Conservation (phyloP, 2,113 vertebrate species). For the Pionites leucogaster region DNA sequence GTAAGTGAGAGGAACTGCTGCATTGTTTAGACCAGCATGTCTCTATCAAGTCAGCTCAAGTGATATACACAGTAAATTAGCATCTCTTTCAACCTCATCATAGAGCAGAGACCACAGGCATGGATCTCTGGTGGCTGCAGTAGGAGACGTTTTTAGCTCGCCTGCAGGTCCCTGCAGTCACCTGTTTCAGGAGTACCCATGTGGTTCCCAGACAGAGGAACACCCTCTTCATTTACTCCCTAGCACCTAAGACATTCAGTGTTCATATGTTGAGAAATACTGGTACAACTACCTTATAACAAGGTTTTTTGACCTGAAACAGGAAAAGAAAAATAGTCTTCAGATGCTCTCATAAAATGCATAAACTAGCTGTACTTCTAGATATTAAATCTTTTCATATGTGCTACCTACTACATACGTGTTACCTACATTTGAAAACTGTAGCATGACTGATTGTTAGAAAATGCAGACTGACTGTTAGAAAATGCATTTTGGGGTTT, state of each 20-base stretch:
- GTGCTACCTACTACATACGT: background rate
- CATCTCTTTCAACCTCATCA: background rate
- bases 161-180: background rate
- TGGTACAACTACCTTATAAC: background rate
- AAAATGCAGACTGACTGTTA: background rate
- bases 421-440: background rate
- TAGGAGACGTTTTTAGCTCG: background rate
- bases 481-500: rapidly evolving
- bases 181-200: background rate
- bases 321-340: background rate
- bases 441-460: background rate
- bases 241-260: background rate
- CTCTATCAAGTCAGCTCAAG: background rate
- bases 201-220: background rate
- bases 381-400: background rate
- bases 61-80: background rate
- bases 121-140: background rate
- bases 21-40: background rate
- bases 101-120: background rate
- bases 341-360: background rate
- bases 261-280: background rate
- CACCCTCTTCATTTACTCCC: background rate
- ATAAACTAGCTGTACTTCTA: background rate
- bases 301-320: background rate
- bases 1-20: background rate